Percentiles rank a stretch among this genome's conserved stretches.
Evolutionary conservation across 1,140 invertebrate species (phyloP).

Genomic region (Solenopsis invicta): DNA sequence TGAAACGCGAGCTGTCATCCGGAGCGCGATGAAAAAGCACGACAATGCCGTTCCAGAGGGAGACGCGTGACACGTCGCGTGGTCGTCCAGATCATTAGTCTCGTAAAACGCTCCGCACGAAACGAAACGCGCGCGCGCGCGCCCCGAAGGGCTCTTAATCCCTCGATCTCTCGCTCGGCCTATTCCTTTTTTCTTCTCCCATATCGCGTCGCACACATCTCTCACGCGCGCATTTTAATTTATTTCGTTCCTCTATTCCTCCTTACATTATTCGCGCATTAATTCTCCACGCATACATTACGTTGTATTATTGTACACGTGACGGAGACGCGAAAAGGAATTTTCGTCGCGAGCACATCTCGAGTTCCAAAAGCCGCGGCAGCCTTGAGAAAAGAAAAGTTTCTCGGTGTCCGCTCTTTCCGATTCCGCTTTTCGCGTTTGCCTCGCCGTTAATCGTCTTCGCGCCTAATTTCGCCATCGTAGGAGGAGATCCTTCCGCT

Average conservation of each 20-base stretch:
- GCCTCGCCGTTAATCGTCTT: neutral
- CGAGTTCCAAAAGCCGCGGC: neutral
- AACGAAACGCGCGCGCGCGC: conserved; percentile 19
- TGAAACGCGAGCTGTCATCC: conserved; percentile 1
- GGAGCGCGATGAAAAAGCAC: conserved; percentile 50
- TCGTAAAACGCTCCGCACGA: conserved; percentile 54
- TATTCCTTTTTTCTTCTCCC: neutral
- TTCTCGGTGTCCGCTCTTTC: neutral
- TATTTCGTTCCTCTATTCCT: neutral
- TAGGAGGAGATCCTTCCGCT: neutral
- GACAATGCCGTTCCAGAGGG: conserved; percentile 47
- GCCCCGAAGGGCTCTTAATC: conserved; percentile 19
- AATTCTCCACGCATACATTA: too few species aligned
- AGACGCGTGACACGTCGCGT: conserved; percentile 59
- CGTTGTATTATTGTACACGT: neutral
- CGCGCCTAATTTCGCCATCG: conserved; percentile 27
- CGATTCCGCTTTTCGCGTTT: neutral
- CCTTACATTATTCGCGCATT: neutral
- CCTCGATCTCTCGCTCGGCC: conserved; percentile 1
- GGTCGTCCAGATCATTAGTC: conserved; percentile 61
- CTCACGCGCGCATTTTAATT: neutral
- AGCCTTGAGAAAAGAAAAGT: too few species aligned
- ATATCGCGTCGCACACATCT: neutral
- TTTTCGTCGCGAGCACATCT: neutral
- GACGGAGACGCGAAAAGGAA: neutral